Conservation (phyloP, 2,797 vertebrate species). For the Lerista edwardsae region DNA sequence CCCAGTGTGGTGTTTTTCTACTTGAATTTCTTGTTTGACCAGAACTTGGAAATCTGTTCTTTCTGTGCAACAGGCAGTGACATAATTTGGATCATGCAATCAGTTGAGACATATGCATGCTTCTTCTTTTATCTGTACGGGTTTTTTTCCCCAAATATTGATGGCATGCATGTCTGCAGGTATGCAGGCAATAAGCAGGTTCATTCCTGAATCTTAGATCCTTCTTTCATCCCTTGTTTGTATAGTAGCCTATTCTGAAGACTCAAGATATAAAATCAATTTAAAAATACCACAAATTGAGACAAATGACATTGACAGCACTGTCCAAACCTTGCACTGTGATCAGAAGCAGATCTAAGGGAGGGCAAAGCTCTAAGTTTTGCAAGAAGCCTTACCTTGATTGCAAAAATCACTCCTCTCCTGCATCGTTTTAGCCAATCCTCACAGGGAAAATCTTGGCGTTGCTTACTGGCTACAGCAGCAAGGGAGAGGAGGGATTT, state of each 20-base stretch:
- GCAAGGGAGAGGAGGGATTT: no score
- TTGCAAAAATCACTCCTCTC: no score
- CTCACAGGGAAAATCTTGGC: no score
- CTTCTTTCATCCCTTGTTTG: neutral
- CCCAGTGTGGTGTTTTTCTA: neutral
- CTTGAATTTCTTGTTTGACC: conserved; percentile 18
- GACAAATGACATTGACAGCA: no score
- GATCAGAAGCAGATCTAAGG: no score
- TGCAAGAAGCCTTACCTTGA: no score
- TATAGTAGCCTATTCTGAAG: neutral
- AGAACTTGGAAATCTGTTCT: neutral
- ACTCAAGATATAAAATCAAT: neutral
- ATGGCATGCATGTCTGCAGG: neutral
- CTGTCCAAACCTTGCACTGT: no score
- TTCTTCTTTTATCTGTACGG: neutral
- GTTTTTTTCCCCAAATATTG: neutral
- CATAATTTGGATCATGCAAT: neutral
- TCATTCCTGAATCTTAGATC: neutral
- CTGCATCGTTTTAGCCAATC: no score
- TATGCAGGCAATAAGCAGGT: neutral
- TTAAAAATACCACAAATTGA: neutral
- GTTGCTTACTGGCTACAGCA: no score
- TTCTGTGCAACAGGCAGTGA: neutral
- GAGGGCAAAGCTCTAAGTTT: no score
- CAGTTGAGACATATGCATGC: neutral